phyloP scores from a whole-genome alignment of 2,113 vertebrate species.

The Carassius carassius region DNA sequence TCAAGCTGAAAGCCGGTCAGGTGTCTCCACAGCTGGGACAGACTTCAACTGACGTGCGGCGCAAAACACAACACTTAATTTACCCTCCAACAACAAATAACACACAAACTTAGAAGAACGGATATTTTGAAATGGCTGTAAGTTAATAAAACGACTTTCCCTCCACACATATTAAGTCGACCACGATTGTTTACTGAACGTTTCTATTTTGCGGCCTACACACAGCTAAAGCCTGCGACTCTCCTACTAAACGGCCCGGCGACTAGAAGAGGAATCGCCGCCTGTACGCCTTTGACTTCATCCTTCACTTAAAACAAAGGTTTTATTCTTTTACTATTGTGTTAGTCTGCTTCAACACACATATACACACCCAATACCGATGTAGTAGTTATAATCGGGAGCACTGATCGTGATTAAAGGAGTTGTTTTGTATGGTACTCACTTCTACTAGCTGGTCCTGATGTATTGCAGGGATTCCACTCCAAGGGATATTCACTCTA shows the following conservation, averaged over 20 bases:
- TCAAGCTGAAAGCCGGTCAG: constrained; percentile 49
- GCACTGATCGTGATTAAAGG: constrained; percentile 14
- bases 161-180: not conserved
- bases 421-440: constrained; percentile 34
- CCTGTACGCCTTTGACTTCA: constrained; percentile 42
- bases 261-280: constrained; percentile 31
- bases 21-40: constrained; percentile 54
- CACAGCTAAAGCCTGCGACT: constrained; percentile 59
- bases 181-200: not conserved
- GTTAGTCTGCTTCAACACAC: not conserved
- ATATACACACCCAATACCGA: not conserved
- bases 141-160: not conserved
- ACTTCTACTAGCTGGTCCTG: constrained; percentile 66
- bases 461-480: constrained; percentile 78
- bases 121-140: constrained; percentile 39
- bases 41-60: constrained; percentile 61
- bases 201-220: constrained; percentile 56
- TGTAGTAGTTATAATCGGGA: not conserved
- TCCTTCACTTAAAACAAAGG: constrained; percentile 27
- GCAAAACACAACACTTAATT: constrained; percentile 34
- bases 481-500: constrained; percentile 75
- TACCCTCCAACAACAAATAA: not conserved
- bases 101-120: constrained; percentile 20
- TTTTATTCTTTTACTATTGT: not conserved
- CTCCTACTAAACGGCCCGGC: constrained; percentile 50